Percentiles rank a stretch among this genome's conserved stretches.
Conservation (phyloP, 2,113 vertebrate species). For the Callorhinus ursinus region DNA sequence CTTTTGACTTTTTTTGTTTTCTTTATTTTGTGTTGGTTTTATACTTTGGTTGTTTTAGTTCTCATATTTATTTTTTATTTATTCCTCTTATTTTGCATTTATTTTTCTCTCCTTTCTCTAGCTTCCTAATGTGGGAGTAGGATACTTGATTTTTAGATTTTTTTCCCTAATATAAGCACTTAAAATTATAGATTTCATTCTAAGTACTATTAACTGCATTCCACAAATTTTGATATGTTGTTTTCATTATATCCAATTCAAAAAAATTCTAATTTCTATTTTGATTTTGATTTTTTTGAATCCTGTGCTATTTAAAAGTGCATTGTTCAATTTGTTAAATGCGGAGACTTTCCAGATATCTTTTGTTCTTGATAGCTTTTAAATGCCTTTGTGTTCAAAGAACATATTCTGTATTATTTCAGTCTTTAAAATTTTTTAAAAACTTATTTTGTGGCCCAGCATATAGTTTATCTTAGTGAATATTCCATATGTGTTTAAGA, state of each 20-base stretch:
- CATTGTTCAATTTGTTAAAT: background rate
- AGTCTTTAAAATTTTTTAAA: background rate
- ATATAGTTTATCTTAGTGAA: background rate
- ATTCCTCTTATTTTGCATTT: background rate
- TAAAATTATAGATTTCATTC: background rate
- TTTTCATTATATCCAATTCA: background rate
- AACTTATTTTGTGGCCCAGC: background rate
- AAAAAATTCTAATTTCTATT: background rate
- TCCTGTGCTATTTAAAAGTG: background rate
- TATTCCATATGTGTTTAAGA: background rate
- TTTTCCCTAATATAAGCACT: background rate
- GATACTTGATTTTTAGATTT: background rate
- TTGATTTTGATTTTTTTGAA: background rate
- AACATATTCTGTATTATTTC: background rate
- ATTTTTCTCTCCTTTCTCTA: background rate
- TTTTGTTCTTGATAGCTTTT: background rate
- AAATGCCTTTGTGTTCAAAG: background rate
- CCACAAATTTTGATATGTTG: background rate
- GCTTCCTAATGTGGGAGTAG: background rate
- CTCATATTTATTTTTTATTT: background rate
- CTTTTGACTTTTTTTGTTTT: background rate
- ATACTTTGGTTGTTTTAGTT: background rate
- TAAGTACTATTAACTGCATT: background rate
- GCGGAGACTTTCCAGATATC: background rate
- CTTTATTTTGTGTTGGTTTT: background rate